phyloP scores from a whole-genome alignment of 1,140 invertebrate genomes.

The Phthorimaea operculella region DNA sequence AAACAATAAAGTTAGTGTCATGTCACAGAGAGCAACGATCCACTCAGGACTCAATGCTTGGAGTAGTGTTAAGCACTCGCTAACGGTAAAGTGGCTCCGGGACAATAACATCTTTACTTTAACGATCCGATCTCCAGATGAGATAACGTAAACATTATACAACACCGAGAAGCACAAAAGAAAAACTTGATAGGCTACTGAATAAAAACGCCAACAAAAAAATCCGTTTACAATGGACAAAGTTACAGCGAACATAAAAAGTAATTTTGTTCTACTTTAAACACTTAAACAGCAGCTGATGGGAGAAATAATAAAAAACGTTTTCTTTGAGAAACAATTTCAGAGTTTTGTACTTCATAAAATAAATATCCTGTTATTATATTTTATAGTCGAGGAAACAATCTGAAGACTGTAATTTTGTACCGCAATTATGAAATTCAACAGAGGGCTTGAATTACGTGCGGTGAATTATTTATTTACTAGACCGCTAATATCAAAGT shows the following conservation, averaged over 20 bases:
- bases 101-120: not conserved
- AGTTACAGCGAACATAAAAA: conserved; percentile 1
- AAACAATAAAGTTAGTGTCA: conserved; percentile 2
- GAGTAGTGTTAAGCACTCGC: not conserved
- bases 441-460: not conserved
- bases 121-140: not conserved
- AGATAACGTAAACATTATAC: not conserved
- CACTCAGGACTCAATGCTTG: not conserved
- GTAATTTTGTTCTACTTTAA: not conserved
- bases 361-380: not conserved
- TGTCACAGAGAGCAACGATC: not conserved
- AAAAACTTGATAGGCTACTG: conserved; percentile 1
- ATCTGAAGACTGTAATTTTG: not conserved
- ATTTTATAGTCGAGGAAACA: not conserved
- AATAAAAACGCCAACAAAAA: not conserved
- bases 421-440: conserved; percentile 1
- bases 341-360: not conserved
- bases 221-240: not conserved
- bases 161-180: not conserved
- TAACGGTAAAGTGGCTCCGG: not conserved
- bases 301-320: not conserved
- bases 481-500: not conserved
- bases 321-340: not conserved
- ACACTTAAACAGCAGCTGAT: not conserved
- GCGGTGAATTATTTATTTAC: not conserved